These are phyloP conservation scores for Eupelmus urozonus DNA, from an alignment of 2,888 invertebrate genomes.

Conservation along the genomic window DNA sequence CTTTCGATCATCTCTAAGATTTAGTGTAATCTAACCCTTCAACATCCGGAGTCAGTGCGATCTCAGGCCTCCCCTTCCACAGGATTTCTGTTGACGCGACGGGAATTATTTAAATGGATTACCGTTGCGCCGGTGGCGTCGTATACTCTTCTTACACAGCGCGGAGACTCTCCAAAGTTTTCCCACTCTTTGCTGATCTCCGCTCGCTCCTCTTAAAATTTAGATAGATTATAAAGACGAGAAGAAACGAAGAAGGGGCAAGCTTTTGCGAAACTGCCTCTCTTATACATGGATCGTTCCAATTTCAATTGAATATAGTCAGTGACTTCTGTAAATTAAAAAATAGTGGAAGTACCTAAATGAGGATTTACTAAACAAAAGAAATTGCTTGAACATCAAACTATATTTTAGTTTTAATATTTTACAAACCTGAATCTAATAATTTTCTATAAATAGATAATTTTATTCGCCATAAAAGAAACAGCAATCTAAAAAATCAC, in stretches of 20 bases:
- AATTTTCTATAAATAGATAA: too few relatives aligned
- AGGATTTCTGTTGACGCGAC: constrained; percentile 67
- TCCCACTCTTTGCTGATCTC: constrained; percentile 58
- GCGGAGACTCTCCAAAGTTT: constrained; percentile 30
- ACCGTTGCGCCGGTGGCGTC: constrained; percentile 63
- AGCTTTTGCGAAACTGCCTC: constrained; percentile 32
- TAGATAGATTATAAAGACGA: constrained; percentile 74
- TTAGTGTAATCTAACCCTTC: constrained; percentile 51
- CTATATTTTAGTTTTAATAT: too few relatives aligned
- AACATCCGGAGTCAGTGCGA: constrained; percentile 22
- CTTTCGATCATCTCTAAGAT: constrained; percentile 44
- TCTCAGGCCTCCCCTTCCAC: constrained; percentile 2
- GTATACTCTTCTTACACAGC: constrained; percentile 29
- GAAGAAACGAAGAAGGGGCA: constrained; percentile 60
- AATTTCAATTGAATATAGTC: not conserved
- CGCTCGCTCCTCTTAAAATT: constrained; percentile 74
- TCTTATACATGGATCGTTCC: constrained; percentile 5
- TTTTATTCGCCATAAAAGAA: too few relatives aligned
- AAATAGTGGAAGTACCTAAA: too few relatives aligned
- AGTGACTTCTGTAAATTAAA: too few relatives aligned
- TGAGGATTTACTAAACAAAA: too few relatives aligned
- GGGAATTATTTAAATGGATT: constrained; percentile 76
- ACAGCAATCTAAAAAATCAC: too few relatives aligned
- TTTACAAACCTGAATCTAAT: too few relatives aligned
- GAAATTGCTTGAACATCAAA: too few relatives aligned